Evolutionary conservation across 2,888 invertebrate species (phyloP).

Genomic region (Troilus luridus): DNA sequence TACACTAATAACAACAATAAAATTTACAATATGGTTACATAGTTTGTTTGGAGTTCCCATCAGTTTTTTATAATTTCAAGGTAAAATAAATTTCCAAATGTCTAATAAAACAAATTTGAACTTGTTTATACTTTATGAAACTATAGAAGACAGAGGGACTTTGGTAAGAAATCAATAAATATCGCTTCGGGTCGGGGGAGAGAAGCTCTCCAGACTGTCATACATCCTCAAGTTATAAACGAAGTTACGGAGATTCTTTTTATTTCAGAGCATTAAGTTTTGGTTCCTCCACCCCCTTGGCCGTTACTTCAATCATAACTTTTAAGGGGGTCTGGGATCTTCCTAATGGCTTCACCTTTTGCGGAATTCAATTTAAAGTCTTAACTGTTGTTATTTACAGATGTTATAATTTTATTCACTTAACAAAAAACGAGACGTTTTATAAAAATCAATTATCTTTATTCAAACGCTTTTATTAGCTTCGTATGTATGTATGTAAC

Average conservation of each 20-base stretch:
- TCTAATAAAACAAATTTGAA: not conserved
- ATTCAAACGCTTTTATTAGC: too few species aligned
- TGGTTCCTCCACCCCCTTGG: not conserved
- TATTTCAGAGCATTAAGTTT: slow-evolving; percentile 14
- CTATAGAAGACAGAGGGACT: not conserved
- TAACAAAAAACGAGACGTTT: not conserved
- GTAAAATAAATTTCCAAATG: too few species aligned
- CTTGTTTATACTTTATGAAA: not conserved
- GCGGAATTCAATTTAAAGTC: not conserved
- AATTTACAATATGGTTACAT: too few species aligned
- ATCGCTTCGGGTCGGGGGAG: not conserved
- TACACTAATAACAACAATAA: too few species aligned
- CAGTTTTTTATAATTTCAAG: too few species aligned
- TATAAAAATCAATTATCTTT: too few species aligned
- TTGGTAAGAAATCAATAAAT: not conserved
- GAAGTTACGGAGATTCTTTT: not conserved
- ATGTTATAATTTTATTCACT: not conserved
- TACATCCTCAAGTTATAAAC: slow-evolving; percentile 11
- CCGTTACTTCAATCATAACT: not conserved
- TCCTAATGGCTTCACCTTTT: not conserved
- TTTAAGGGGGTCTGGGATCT: not conserved
- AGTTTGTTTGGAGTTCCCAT: too few species aligned
- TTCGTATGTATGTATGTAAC: too few species aligned
- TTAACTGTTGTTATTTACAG: not conserved
- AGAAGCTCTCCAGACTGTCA: not conserved